Evolutionary conservation across 2,888 invertebrate genomes (phyloP).

Genomic region (Mesodorylaimus sp.): DNA sequence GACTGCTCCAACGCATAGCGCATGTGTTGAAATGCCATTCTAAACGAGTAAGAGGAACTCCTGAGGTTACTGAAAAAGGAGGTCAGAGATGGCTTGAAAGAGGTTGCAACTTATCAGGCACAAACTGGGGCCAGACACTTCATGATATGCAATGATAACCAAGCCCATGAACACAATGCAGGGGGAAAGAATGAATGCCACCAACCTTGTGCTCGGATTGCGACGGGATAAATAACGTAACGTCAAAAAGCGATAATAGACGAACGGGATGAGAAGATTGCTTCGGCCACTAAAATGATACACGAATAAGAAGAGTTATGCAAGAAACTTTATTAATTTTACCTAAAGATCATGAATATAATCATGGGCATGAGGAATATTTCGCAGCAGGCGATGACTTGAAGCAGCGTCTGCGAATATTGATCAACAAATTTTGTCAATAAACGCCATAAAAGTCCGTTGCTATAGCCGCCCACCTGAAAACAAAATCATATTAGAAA

Average conservation of each 20-base stretch:
- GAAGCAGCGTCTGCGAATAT: constrained; percentile 69
- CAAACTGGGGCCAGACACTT: too few relatives aligned
- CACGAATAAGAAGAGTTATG: constrained; percentile 6
- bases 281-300: constrained; percentile 57
- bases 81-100: neutral
- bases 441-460: constrained; percentile 51
- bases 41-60: constrained; percentile 17
- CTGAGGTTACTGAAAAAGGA: neutral
- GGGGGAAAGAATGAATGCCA: too few relatives aligned
- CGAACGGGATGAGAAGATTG: constrained; percentile 72
- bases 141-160: too few relatives aligned
- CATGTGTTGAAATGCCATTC: constrained; percentile 62
- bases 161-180: too few relatives aligned
- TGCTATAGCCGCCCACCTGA: constrained; percentile 59
- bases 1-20: constrained; percentile 50
- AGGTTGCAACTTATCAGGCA: too few relatives aligned
- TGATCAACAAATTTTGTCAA: constrained; percentile 70
- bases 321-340: constrained; percentile 14
- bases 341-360: constrained; percentile 52
- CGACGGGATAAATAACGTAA: constrained; percentile 78
- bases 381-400: constrained; percentile 76
- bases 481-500: constrained; percentile 15
- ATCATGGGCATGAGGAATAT: constrained; percentile 48
- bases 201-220: constrained; percentile 86
- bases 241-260: constrained; percentile 87